phyloP scores from a whole-genome alignment of 2,113 vertebrate genomes.

The Hirundichthys speculiger region DNA sequence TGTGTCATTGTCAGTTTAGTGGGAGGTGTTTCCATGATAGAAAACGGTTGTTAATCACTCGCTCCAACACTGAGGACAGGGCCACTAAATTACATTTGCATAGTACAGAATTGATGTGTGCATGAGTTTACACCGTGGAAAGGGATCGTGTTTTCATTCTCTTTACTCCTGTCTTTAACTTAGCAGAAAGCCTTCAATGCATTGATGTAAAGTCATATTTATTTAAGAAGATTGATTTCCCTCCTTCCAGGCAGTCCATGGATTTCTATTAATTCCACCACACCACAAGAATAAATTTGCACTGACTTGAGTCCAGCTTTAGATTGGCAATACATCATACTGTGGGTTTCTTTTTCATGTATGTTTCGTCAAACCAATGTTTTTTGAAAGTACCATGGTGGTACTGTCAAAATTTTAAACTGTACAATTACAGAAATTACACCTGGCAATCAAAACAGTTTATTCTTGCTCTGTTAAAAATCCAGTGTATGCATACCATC shows the following conservation, averaged over 20 bases:
- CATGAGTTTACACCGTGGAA: conserved; percentile 30
- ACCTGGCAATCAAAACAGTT: too few species aligned
- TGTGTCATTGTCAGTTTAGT: conserved; percentile 40
- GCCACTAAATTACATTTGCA: conserved; percentile 66
- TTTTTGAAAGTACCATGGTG: too few species aligned
- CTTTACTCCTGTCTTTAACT: conserved; percentile 24
- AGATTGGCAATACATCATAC: conserved; percentile 18
- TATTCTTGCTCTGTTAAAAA: too few species aligned
- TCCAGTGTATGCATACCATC: too few species aligned
- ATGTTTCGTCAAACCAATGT: too few species aligned
- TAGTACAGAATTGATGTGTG: conserved; percentile 50
- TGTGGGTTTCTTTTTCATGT: neutral
- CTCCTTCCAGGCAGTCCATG: conserved; percentile 9
- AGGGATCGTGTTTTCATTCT: conserved; percentile 14
- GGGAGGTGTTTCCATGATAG: conserved; percentile 18
- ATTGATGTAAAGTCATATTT: conserved; percentile 47
- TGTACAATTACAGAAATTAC: too few species aligned
- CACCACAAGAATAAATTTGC: conserved; percentile 41
- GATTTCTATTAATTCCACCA: conserved; percentile 30
- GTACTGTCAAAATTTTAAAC: too few species aligned
- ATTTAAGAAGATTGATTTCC: conserved; percentile 62
- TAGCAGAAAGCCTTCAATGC: conserved; percentile 5
- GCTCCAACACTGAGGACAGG: conserved; percentile 40
- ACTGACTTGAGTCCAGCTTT: conserved; percentile 8
- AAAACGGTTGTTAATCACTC: conserved; percentile 55